Conservation (phyloP, 23 tunicate genomes). For the Clavelina lepadiformis region DNA sequence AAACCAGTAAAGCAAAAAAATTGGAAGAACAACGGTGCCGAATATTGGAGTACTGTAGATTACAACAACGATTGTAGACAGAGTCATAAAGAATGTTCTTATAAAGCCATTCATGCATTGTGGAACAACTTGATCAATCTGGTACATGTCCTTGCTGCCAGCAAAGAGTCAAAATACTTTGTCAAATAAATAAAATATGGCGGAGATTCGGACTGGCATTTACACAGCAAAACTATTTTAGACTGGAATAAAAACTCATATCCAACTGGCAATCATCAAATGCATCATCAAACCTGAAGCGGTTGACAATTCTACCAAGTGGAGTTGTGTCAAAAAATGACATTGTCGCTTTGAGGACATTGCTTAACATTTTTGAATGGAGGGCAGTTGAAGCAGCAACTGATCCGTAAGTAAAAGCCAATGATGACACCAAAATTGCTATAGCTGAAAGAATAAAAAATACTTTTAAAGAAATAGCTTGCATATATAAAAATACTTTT, state of each 20-base stretch:
- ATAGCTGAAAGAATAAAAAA: conserved; percentile 2
- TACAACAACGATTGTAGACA: conserved; percentile 49
- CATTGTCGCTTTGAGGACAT: conserved; percentile 41
- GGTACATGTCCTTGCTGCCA: conserved; percentile 72
- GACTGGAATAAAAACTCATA: too few relatives aligned
- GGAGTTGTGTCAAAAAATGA: conserved; percentile 64
- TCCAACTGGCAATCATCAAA: neutral
- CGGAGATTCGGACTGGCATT: too few relatives aligned
- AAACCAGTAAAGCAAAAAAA: conserved; percentile 28
- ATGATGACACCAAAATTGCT: conserved; percentile 13
- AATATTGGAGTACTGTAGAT: conserved; percentile 55
- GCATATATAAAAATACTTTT: too few relatives aligned
- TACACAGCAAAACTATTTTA: too few relatives aligned
- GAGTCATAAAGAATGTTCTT: conserved; percentile 27
- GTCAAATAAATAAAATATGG: neutral
- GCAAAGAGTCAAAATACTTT: neutral
- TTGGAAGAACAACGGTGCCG: conserved; percentile 42
- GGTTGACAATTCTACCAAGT: conserved; percentile 45
- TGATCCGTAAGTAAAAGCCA: conserved; percentile 26
- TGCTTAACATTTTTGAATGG: conserved; percentile 20
- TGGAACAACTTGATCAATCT: conserved; percentile 65
- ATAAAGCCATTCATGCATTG: conserved; percentile 29
- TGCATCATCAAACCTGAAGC: conserved; percentile 6
- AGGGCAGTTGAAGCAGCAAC: conserved; percentile 16
- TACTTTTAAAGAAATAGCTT: too few relatives aligned